A percentile compares a stretch with the other conserved stretches of the same genome.
Evolutionary conservation across 2,113 vertebrate species (phyloP).

Genomic region (Onychorhynchus coronatus): DNA sequence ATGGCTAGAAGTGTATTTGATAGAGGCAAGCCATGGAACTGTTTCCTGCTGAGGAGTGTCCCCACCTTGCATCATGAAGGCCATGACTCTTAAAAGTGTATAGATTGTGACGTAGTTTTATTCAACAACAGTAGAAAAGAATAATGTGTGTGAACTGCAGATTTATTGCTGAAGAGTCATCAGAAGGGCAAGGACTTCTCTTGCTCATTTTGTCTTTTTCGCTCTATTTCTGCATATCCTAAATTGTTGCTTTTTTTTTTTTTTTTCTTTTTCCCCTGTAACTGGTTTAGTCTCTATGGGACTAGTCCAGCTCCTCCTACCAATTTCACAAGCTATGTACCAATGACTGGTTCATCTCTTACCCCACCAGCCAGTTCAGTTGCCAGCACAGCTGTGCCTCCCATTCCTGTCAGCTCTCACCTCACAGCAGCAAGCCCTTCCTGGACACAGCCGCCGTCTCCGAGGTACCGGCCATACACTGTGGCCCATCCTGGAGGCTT

Average conservation of each 20-base stretch:
- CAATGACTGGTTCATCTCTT: conserved; percentile 57
- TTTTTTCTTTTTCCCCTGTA: conserved; percentile 62
- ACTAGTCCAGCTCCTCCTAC: conserved; percentile 83
- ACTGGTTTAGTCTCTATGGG: conserved; percentile 91
- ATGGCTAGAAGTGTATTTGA: neutral
- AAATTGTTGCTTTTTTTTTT: conserved; percentile 12
- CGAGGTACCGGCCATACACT: conserved; percentile 87
- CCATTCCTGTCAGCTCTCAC: conserved; percentile 43
- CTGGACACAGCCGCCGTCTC: conserved; percentile 79
- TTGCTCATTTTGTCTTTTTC: conserved; percentile 24
- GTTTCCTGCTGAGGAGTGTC: neutral
- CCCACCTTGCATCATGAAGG: neutral
- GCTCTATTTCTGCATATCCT: conserved; percentile 27
- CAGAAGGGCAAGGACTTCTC: conserved; percentile 17
- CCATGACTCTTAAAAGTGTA: neutral
- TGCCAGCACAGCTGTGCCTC: conserved; percentile 34
- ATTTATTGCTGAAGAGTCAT: conserved; percentile 6
- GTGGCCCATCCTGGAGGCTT: conserved; percentile 74
- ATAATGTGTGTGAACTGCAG: neutral
- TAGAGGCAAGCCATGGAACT: neutral
- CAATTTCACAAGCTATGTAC: conserved; percentile 62
- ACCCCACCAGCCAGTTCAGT: conserved; percentile 64
- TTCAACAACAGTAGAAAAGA: neutral
- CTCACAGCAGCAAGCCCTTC: conserved; percentile 59
- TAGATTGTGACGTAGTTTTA: neutral